These are phyloP conservation scores for Hycleus cichorii DNA, from an alignment of 1,140 invertebrate species.

Conservation along the genomic window DNA sequence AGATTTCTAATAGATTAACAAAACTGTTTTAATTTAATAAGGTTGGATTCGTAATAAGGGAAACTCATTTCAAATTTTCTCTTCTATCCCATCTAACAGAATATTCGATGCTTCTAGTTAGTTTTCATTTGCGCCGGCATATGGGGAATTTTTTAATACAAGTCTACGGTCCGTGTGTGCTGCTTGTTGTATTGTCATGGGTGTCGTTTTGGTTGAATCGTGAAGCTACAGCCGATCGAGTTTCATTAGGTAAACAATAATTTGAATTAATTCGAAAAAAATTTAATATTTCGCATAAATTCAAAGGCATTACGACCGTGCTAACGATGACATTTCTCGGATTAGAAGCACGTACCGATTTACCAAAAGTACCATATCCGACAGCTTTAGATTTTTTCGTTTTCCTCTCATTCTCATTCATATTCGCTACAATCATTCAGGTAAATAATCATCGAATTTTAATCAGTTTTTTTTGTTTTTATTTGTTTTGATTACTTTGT, in stretches of 20 bases:
- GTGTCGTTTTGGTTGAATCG: slow-evolving; percentile 87
- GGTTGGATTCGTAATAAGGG: no score
- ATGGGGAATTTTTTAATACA: slow-evolving; percentile 85
- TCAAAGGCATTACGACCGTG: slow-evolving; percentile 73
- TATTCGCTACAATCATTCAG: slow-evolving; percentile 80
- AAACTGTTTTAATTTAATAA: no score
- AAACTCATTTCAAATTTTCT: no score
- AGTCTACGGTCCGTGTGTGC: slow-evolving; percentile 79
- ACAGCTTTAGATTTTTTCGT: slow-evolving; percentile 85
- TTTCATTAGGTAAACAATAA: slow-evolving; percentile 61
- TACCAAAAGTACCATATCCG: slow-evolving; percentile 81
- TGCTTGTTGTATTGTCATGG: slow-evolving; percentile 82
- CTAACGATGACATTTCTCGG: slow-evolving; percentile 85
- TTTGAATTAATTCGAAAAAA: background rate
- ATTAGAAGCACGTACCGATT: slow-evolving; percentile 73
- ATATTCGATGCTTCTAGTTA: slow-evolving; percentile 72
- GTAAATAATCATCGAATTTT: slow-evolving; percentile 30
- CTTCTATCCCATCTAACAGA: slow-evolving; percentile 47
- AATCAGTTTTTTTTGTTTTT: background rate
- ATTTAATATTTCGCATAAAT: background rate
- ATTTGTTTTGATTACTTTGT: background rate
- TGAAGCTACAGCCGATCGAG: slow-evolving; percentile 80
- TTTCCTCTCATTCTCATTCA: slow-evolving; percentile 78
- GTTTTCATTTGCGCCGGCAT: slow-evolving; percentile 75
- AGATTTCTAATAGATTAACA: no score